These are phyloP conservation scores for Myotis daubentonii DNA, from an alignment of 2,797 vertebrate genomes.

Conservation along the genomic window DNA sequence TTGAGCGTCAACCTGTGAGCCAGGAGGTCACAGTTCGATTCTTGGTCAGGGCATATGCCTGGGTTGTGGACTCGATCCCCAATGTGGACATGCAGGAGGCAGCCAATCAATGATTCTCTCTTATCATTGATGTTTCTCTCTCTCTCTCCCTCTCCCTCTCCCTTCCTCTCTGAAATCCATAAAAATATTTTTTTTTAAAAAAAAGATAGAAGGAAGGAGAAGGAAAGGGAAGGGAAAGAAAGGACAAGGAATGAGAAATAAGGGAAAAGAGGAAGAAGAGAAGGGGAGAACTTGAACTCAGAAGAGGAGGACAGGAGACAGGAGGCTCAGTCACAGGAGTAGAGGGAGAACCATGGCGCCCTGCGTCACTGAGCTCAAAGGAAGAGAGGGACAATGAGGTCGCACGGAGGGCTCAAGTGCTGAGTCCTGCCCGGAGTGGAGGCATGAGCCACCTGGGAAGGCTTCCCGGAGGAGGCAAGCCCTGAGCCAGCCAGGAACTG, in stretches of 20 bases:
- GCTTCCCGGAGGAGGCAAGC: not conserved
- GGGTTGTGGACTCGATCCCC: too few species aligned
- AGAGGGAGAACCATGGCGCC: not conserved
- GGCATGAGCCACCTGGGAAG: not conserved
- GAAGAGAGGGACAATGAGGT: not conserved
- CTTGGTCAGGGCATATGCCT: too few species aligned
- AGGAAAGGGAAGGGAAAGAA: not conserved
- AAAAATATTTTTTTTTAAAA: too few species aligned
- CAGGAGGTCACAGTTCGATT: too few species aligned
- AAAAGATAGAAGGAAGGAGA: not conserved
- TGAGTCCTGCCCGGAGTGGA: not conserved
- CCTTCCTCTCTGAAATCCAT: too few species aligned
- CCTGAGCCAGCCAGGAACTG: not conserved
- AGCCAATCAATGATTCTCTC: too few species aligned
- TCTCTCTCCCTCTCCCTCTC: too few species aligned
- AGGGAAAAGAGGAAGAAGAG: not conserved
- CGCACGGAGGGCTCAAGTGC: not conserved
- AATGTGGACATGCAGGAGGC: too few species aligned
- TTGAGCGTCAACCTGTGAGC: too few species aligned
- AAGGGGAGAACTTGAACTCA: not conserved
- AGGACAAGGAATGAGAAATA: too few species aligned
- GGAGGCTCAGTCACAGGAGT: rapidly evolving
- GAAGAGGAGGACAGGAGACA: not conserved
- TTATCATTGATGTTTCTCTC: too few species aligned
- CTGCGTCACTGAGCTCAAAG: not conserved